Conservation (phyloP, 2,888 invertebrate genomes). For the Masnerella sp. region DNA sequence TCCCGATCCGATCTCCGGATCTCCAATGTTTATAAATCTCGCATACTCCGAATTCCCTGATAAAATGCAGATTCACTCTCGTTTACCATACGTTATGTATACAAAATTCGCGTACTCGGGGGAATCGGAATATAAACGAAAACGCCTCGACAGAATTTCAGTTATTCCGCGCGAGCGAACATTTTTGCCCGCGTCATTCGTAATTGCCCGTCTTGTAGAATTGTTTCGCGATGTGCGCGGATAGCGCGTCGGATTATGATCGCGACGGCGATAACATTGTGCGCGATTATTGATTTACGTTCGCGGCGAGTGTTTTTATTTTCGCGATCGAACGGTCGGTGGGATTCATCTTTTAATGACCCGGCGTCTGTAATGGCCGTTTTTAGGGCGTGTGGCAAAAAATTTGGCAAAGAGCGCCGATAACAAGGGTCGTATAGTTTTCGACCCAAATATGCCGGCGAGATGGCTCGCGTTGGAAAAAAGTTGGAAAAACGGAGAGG, state of each 20-base stretch:
- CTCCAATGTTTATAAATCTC: conserved; percentile 3
- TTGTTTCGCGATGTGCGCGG: neutral
- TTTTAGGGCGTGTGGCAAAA: neutral
- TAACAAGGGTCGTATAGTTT: too few relatives aligned
- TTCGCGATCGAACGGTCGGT: too few relatives aligned
- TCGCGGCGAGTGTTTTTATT: neutral
- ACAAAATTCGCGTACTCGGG: conserved; percentile 1
- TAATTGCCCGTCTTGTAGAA: neutral
- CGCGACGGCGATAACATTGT: neutral
- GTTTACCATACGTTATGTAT: neutral
- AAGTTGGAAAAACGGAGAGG: too few relatives aligned
- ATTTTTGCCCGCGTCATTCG: neutral
- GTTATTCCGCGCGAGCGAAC: too few relatives aligned
- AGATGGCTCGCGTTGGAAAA: too few relatives aligned
- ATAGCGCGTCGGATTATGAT: neutral
- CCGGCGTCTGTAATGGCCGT: neutral
- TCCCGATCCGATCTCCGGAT: conserved; percentile 1
- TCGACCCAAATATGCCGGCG: too few relatives aligned
- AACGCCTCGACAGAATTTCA: neutral
- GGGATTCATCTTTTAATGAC: neutral
- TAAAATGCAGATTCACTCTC: conserved; percentile 9
- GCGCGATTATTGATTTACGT: neutral
- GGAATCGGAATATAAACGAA: neutral
- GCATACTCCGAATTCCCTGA: conserved; percentile 11
- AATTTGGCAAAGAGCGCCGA: neutral